A percentile compares a stretch with the other conserved stretches of the same genome.
These are phyloP conservation scores for Ophthalmotilapia sp. DNA, from an alignment of 2,113 vertebrate species.

Conservation along the genomic window DNA sequence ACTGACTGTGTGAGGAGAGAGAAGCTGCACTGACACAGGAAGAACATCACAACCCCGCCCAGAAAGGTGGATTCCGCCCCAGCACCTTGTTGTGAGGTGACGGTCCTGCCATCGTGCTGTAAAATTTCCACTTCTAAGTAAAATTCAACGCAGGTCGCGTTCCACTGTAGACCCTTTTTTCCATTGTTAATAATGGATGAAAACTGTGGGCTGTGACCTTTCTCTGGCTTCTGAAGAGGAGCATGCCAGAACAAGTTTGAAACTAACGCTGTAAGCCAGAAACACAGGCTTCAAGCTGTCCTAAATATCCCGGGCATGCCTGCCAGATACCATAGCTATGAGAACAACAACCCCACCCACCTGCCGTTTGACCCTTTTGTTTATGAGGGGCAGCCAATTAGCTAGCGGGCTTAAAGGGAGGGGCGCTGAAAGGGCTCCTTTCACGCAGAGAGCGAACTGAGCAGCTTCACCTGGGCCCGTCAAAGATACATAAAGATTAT, in stretches of 20 bases:
- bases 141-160: rapidly evolving
- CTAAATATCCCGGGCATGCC: background rate
- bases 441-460: background rate
- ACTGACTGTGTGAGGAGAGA: background rate
- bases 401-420: background rate
- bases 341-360: background rate
- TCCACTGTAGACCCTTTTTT: background rate
- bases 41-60: background rate
- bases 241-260: background rate
- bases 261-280: background rate
- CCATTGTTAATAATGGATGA: background rate
- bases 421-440: rapidly evolving
- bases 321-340: background rate
- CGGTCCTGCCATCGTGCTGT: background rate
- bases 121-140: background rate
- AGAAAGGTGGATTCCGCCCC: background rate
- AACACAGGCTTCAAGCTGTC: background rate
- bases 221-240: background rate
- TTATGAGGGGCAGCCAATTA: background rate
- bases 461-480: background rate
- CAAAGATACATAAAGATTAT: background rate
- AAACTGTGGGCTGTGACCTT: background rate
- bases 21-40: background rate
- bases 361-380: background rate
- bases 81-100: background rate